Evolutionary conservation across 1,140 invertebrate genomes (phyloP).

Genomic region (Lordiphosa mommai): DNA sequence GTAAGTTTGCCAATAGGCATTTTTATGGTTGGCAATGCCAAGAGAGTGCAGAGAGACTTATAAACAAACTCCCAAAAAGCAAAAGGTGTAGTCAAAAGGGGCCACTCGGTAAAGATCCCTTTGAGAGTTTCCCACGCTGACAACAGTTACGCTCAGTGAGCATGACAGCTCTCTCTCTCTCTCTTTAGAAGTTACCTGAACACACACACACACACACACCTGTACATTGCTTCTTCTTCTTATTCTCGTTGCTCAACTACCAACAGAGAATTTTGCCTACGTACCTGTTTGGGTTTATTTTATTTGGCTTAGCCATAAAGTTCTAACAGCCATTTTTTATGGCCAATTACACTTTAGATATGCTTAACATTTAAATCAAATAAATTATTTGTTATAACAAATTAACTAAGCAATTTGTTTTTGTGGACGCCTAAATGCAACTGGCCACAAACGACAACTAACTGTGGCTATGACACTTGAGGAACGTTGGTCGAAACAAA

Average conservation of each 20-base stretch:
- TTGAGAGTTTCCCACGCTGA: slow-evolving; percentile 61
- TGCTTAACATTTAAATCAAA: slow-evolving; percentile 2
- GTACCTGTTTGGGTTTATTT: slow-evolving; percentile 55
- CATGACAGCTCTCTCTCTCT: slow-evolving; percentile 41
- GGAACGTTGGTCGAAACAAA: slow-evolving; percentile 54
- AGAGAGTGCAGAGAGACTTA: not conserved
- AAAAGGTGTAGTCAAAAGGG: slow-evolving; percentile 15
- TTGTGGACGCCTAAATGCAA: slow-evolving; percentile 20
- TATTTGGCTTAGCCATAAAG: slow-evolving; percentile 16
- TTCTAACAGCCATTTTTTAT: slow-evolving; percentile 25
- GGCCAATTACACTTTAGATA: slow-evolving; percentile 19
- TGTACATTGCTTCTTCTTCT: slow-evolving; percentile 41
- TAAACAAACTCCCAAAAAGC: slow-evolving; percentile 12
- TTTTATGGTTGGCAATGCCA: slow-evolving; percentile 33
- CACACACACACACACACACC: slow-evolving; percentile 39
- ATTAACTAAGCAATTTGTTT: slow-evolving; percentile 7
- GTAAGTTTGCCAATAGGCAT: slow-evolving; percentile 51
- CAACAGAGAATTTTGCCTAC: slow-evolving; percentile 62
- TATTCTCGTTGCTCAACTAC: slow-evolving; percentile 56
- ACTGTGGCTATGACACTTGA: slow-evolving; percentile 35
- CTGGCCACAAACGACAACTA: slow-evolving; percentile 47
- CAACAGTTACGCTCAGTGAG: slow-evolving; percentile 66
- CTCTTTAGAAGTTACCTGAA: slow-evolving; percentile 53
- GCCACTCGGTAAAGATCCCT: not conserved
- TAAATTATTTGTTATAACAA: not conserved